Percentiles rank a stretch among this genome's conserved stretches.
phyloP scores from a whole-genome alignment of 2,797 vertebrate genomes.

The Rhodeus uyekii region DNA sequence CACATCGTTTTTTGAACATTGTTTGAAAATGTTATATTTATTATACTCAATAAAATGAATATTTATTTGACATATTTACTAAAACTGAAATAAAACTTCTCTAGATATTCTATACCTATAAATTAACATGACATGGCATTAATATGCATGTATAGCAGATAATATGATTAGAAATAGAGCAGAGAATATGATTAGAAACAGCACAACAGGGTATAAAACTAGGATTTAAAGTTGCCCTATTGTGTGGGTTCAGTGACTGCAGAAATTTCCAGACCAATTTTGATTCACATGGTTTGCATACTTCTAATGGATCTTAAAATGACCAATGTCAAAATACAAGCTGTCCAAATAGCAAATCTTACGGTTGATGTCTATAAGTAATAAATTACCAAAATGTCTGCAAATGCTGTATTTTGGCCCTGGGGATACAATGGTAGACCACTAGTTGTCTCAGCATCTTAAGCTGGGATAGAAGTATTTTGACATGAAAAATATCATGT shows the following conservation, averaged over 20 bases:
- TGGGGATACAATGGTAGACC: neutral
- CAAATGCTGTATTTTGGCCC: neutral
- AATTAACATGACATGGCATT: neutral
- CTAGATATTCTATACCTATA: too few relatives aligned
- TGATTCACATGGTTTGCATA: neutral
- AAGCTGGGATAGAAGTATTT: neutral
- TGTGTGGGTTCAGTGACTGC: neutral
- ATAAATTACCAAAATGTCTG: neutral
- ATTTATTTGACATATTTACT: too few relatives aligned
- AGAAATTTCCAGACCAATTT: neutral
- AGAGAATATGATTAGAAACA: neutral
- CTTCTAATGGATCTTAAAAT: neutral
- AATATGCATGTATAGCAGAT: neutral
- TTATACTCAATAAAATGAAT: too few relatives aligned
- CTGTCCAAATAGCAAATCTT: neutral
- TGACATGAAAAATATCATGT: slow-evolving; percentile 1
- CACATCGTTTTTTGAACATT: too few relatives aligned
- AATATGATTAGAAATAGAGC: too few relatives aligned
- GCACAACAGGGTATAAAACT: neutral
- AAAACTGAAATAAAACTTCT: too few relatives aligned
- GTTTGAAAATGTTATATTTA: too few relatives aligned
- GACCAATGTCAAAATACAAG: neutral
- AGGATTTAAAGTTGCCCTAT: neutral
- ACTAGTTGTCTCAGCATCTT: neutral
- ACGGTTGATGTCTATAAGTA: neutral